Base-by-base conservation (phyloP, 2,888 invertebrate species). In the Blomia tropicalis region DNA sequence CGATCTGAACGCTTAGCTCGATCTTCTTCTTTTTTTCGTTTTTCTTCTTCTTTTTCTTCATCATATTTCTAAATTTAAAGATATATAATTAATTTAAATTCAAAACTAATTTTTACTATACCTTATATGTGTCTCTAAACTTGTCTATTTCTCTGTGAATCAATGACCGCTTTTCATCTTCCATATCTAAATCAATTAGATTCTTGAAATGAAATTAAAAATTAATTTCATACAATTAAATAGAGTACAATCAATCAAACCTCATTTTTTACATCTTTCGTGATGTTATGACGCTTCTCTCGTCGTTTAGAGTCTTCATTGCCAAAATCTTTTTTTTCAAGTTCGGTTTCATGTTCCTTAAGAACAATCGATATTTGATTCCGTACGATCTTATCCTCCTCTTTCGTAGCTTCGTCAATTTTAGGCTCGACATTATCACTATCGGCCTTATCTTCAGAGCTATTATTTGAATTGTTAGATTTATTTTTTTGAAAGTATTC, bases 61-160 rank as follows among this genome's bases (percentile, higher is more conserved):
- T 84, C 84, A 76, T 83, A 82, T 78, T 83, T 83, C 82, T 83
- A 66, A 27, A 65, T 64, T 54, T 22, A 2, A 29, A 47, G 47
- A 23, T 11, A 60, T 4, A 61, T 25, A 3, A 29, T 31, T 51
- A 25, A 22, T 25, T 14, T 23, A 14, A 43, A 64, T 58, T 66
- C 27, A 17, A 43, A 64, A 59, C 43, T 36, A 61, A 59, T 30
- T 44, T 14, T 11, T 4, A 27, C 68, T 67, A 79, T 82, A 89
- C 89, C 87, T 90, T 90, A 84, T 90, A 93, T 69, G 89, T 87
- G 78, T 93, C 92, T 66, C 95, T 82, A 78, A 96, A 96, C 77
- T 90, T 91, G 70, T 89, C 89, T 75, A 96, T 96, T 80, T 96
- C 96, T 70, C 92, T 81, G 71, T 89, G 90, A 70, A 96, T 96